Evolutionary conservation across 2,797 vertebrate species (phyloP), one percentile per base, ranked within the genome.

Genomic region (Leuciscus waleckii): DNA sequence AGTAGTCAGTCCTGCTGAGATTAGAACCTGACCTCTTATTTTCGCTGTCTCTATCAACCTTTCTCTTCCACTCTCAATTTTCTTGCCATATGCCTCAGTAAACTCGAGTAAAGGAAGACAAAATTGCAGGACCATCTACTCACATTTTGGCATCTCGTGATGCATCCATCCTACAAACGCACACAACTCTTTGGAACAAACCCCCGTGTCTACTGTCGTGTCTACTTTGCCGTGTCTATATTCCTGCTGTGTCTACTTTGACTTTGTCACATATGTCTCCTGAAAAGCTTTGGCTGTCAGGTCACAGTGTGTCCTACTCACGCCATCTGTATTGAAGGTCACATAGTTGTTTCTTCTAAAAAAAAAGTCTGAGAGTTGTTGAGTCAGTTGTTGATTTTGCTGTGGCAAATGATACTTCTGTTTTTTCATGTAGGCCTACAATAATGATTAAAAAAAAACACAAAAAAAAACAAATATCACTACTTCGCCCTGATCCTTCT

Each of bases 1-100:
- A 80, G 75, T 32, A 84, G 54, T 69, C 32, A 65, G 56, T 65
- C 82, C 73, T 79, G 73, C 68, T 86, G 79, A 78, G 87, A 86
- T 73, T 65, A 81, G 84, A 81, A 49, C 70, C 73, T 70, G 75
- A 79, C 75, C 68, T 79, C 74, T 75, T 65, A 63, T 56, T 67
- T 82, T 73, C 7, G 32, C 87, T 73, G 51, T 58, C 81, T 78
- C 43, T 65, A 75, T 86, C 85, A 73, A 69, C 75, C 85, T 81
- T 67, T 58, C 84, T 81, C 70, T 73, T 49, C 51, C 81, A n/a
- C 56, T 81, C 26, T 77, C 81, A 71, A 86, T 79, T 85, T 85
- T 79, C 80, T 54, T 32, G 54, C 32, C 69, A 75, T 73, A 80
- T 51, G 43, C 71, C 78, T 83, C 87, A 88, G 13, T 39, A 61